Evolutionary conservation across 2,797 vertebrate genomes (phyloP).

Genomic region (Dicrostonyx torquatus): DNA sequence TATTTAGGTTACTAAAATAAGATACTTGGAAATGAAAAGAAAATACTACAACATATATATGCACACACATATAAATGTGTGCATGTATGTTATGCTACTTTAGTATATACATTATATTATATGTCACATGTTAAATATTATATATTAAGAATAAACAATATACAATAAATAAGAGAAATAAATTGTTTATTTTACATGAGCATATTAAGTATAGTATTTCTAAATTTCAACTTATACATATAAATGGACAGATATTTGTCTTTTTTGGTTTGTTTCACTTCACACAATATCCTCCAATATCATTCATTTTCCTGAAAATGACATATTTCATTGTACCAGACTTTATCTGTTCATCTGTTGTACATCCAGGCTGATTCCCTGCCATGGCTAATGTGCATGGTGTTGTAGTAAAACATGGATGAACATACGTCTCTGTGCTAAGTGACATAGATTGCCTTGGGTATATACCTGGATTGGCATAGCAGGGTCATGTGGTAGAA

Average conservation of each 20-base stretch:
- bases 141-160: not conserved
- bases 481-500: not conserved
- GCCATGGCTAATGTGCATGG: not conserved
- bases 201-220: not conserved
- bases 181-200: not conserved
- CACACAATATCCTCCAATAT: not conserved
- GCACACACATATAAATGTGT: not conserved
- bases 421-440: not conserved
- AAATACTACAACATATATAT: not conserved
- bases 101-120: not conserved
- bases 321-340: not conserved
- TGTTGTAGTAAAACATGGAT: not conserved
- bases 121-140: no score
- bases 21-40: not conserved
- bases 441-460: not conserved
- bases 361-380: not conserved
- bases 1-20: not conserved
- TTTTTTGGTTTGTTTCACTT: not conserved
- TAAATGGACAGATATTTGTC: not conserved
- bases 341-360: not conserved
- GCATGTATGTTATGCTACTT: not conserved
- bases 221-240: not conserved
- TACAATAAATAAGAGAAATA: not conserved
- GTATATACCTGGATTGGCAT: not conserved
- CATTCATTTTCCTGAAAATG: not conserved